phyloP scores from a whole-genome alignment of 2,797 vertebrate genomes.

The Crocodylus rhombifer region DNA sequence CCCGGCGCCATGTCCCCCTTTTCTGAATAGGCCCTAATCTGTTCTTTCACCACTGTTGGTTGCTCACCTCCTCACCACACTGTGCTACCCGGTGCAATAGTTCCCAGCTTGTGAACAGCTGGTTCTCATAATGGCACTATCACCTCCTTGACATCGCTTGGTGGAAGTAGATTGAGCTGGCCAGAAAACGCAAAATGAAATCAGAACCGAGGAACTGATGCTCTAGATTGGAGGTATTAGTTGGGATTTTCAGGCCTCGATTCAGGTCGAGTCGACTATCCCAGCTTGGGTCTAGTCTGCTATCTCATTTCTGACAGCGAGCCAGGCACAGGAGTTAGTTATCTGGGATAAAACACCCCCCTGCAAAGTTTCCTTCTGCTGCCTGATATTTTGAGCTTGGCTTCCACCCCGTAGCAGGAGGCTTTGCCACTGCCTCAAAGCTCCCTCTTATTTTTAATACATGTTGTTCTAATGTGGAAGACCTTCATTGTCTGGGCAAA shows the following conservation, averaged over 20 bases:
- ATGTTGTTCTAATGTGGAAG: no score
- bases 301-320: no score
- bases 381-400: background rate
- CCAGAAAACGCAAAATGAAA: background rate
- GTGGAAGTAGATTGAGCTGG: background rate
- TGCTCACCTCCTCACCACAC: no score
- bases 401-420: background rate
- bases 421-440: background rate
- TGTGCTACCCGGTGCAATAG: no score
- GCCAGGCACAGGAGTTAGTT: background rate
- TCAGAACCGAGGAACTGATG: background rate
- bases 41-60: no score
- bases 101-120: background rate
- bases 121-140: background rate
- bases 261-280: no score
- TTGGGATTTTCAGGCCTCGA: no score
- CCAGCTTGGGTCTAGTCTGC: no score
- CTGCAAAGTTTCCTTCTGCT: fast-evolving
- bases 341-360: background rate
- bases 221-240: background rate
- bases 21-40: no score
- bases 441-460: background rate
- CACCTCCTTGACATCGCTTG: background rate
- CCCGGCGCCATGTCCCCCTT: no score
- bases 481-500: no score